These are phyloP conservation scores for Parascotia fuliginaria DNA, from an alignment of 2,888 invertebrate genomes.

Conservation along the genomic window DNA sequence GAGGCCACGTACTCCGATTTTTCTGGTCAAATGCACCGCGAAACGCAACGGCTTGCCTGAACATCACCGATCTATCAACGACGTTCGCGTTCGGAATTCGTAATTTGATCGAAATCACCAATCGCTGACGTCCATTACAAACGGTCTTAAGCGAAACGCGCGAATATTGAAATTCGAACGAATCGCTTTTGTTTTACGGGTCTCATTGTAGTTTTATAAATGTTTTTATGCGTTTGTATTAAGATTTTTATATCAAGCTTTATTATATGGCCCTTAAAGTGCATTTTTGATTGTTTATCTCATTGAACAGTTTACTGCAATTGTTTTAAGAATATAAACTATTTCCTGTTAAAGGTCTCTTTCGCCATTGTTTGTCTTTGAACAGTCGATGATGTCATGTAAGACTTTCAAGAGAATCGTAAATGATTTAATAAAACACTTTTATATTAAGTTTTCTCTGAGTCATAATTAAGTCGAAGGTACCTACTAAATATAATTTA, in stretches of 20 bases:
- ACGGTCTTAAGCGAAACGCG: constrained; percentile 64
- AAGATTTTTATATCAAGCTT: constrained; percentile 37
- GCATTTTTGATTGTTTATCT: constrained; percentile 30
- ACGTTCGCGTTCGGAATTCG: constrained; percentile 74
- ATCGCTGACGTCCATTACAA: constrained; percentile 65
- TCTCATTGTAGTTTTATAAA: constrained; percentile 52
- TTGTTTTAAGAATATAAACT: constrained; percentile 79
- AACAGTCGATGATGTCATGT: constrained; percentile 71
- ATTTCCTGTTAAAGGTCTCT: constrained; percentile 79
- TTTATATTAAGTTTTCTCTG: too few species aligned
- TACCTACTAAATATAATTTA: too few species aligned
- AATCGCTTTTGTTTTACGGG: constrained; percentile 67
- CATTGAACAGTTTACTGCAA: constrained; percentile 66
- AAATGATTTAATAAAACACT: too few species aligned
- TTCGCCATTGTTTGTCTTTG: constrained; percentile 73
- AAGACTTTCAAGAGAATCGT: constrained; percentile 59
- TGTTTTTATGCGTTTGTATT: constrained; percentile 17
- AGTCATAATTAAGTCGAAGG: constrained; percentile 30
- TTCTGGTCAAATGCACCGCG: constrained; percentile 79
- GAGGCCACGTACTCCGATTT: constrained; percentile 70
- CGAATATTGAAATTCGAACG: constrained; percentile 73
- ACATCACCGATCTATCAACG: constrained; percentile 81
- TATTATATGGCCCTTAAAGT: constrained; percentile 30
- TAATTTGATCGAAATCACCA: constrained; percentile 76
- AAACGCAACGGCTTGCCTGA: constrained; percentile 57